Evolutionary conservation across 2,113 vertebrate species (phyloP).

Genomic region (Pachyramphus minor): DNA sequence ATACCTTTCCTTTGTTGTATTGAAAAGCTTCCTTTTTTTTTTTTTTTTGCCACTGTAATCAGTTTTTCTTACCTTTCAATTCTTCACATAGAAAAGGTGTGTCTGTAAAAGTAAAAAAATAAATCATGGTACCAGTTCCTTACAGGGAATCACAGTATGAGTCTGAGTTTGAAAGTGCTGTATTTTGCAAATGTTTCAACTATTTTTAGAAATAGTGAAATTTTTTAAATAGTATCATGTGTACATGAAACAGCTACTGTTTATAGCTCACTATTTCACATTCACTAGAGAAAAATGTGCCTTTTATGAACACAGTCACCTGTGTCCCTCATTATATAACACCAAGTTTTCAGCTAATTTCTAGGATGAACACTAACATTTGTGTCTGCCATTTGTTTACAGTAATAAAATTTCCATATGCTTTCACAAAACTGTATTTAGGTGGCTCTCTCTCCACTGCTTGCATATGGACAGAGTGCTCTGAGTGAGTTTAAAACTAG

Average conservation of each 20-base stretch:
- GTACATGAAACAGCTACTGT: background rate
- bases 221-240: background rate
- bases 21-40: background rate
- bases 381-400: background rate
- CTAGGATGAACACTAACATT: background rate
- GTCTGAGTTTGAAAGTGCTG: background rate
- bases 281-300: background rate
- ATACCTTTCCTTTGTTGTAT: background rate
- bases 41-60: background rate
- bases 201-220: background rate
- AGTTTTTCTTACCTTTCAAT: background rate
- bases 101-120: background rate
- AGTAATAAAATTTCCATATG: background rate
- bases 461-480: background rate
- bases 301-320: background rate
- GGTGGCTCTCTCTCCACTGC: background rate
- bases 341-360: background rate
- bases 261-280: background rate
- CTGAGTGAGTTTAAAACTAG: background rate
- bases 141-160: background rate
- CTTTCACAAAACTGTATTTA: background rate
- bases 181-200: background rate
- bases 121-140: background rate
- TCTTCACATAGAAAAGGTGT: background rate
- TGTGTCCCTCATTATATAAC: background rate